Evolutionary conservation across 2,888 invertebrate genomes (phyloP).

Genomic region (Drosophila neutralis): DNA sequence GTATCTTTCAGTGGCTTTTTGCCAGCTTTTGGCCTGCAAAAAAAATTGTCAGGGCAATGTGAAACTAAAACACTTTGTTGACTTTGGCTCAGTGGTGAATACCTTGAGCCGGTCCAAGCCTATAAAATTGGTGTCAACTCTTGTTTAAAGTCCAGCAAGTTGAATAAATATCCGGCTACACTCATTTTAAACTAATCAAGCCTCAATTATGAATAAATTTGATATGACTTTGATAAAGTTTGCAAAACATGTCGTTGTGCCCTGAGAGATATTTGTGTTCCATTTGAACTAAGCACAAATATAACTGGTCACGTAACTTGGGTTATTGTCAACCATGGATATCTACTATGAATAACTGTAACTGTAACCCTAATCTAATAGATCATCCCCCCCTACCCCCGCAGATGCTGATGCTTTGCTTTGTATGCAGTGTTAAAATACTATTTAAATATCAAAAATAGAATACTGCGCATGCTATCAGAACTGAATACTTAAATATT

Average conservation of each 20-base stretch:
- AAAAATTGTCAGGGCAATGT: slow-evolving; percentile 4
- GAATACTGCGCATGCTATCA: slow-evolving; percentile 26
- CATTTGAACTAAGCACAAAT: background rate
- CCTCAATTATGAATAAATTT: background rate
- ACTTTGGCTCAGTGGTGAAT: slow-evolving; percentile 23
- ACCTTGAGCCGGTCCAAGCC: background rate
- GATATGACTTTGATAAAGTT: background rate
- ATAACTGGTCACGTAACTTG: background rate
- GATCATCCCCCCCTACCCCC: background rate
- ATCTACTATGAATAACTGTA: background rate
- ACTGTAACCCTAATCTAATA: background rate
- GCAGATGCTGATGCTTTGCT: background rate
- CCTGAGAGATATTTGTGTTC: background rate
- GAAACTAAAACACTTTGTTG: slow-evolving; percentile 13
- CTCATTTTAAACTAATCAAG: background rate
- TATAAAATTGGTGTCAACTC: background rate
- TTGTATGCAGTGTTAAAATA: slow-evolving; percentile 2
- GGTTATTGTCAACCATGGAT: background rate
- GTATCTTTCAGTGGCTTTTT: slow-evolving; percentile 27
- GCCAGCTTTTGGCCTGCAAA: slow-evolving; percentile 9
- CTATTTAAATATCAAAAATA: slow-evolving; percentile 42
- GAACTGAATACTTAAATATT: slow-evolving; percentile 13
- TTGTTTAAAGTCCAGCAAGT: background rate
- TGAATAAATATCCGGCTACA: background rate
- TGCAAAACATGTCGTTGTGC: background rate